Conservation (phyloP, 2,797 vertebrate genomes). For the Danio tinwini region DNA sequence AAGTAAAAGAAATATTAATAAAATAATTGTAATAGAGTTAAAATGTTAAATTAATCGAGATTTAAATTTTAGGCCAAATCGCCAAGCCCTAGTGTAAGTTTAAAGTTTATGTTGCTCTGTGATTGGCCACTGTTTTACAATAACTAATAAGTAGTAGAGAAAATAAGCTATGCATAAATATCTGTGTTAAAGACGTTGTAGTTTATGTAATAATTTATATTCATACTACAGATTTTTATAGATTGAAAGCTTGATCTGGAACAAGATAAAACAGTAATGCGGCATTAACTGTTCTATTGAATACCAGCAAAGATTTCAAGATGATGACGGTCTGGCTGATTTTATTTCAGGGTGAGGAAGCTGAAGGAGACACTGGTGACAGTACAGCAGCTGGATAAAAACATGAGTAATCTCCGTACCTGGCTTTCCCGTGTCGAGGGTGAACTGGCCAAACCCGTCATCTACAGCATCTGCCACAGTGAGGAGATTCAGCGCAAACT, state of each 20-base stretch:
- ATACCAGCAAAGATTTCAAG: neutral
- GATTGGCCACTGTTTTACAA: neutral
- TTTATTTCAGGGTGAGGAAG: constrained; percentile 89
- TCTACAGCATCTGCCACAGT: constrained; percentile 87
- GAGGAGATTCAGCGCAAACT: constrained; percentile 96
- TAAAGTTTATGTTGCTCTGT: constrained; percentile 1
- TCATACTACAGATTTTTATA: neutral
- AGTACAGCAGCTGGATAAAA: constrained; percentile 93
- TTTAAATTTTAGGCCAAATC: no score
- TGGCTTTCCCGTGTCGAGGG: constrained; percentile 93
- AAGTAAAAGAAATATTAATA: no score
- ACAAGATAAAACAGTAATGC: no score
- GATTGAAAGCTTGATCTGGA: neutral
- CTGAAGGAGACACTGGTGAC: constrained; percentile 94
- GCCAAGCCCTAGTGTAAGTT: no score
- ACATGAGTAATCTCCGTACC: constrained; percentile 93
- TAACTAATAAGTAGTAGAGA: neutral
- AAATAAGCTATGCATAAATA: neutral
- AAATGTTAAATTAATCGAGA: no score
- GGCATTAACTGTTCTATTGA: neutral
- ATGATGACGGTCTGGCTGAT: constrained; percentile 42
- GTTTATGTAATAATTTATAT: neutral
- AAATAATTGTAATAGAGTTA: no score
- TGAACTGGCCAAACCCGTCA: constrained; percentile 89
- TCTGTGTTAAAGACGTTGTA: neutral